Base-by-base conservation (phyloP, 2,888 invertebrate species). In the Mesodorylaimus sp. region DNA sequence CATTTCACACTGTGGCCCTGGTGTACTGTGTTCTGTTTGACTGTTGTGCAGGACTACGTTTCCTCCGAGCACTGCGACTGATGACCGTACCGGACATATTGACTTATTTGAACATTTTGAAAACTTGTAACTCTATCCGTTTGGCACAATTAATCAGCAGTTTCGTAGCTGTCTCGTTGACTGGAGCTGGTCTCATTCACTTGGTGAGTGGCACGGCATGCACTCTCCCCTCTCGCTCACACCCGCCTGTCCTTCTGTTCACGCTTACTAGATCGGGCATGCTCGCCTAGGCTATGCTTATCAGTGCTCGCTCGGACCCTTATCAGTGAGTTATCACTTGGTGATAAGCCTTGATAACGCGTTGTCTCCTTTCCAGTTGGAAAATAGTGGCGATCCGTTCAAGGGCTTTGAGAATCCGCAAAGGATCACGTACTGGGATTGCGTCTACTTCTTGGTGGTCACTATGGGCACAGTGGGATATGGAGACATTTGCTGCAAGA, bases 41-140 rank as follows among this genome's bases (percentile, higher is more conserved):
- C n/a, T n/a, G n/a, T n/a, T n/a, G n/a, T 47, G 23, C 43, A 88
- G 88, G 93, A 76, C 80, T 93, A 74, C 83, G 93, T 75, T 95
- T 95, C 77, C 81, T 93, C 72, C 81, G 95, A 78, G 93, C 93
- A 72, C 79, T 95, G 72, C 82, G 95, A 74, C 81, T 95, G 76
- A 91, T 95, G 89, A 91, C 91, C 73, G 89, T 95, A 75, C 93
- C 95, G 74, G 95, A 95, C 77, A 95, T 95, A 77, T 80, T 95
- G 75, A n/a, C n/a, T 78, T 99, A 97, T 79, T 82, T 99, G 76
- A 97, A 97, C 77, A 88, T 99, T 76, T 79, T 99, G 74, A 95
- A 97, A 77, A 97, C 97, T 75, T 95, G 93, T 75, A 93, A 91
- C 75, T 89, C 93, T 72, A 99, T 99, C 76, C 84, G 95, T 71